Percentiles rank a stretch among this genome's conserved stretches.
Conservation (phyloP, 2,888 invertebrate genomes). For the Idaea aversata region DNA sequence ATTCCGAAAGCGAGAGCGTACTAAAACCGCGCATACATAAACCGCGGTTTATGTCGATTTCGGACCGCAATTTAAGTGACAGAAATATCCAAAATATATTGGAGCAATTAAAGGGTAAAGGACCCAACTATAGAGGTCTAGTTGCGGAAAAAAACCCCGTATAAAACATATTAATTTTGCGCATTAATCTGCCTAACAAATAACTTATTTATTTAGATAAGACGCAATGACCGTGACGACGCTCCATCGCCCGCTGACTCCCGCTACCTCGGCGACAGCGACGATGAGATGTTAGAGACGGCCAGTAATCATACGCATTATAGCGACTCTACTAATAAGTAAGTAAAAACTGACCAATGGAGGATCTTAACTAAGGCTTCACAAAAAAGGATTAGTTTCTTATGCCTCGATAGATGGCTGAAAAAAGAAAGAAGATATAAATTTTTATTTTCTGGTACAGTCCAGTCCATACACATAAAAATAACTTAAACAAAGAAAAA, state of each 20-base stretch:
- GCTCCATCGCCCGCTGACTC: conserved; percentile 60
- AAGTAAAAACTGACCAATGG: conserved; percentile 14
- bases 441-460: not conserved
- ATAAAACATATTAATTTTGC: not conserved
- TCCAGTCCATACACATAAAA: not conserved
- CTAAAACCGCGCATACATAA: too few species aligned
- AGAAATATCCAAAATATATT: too few species aligned
- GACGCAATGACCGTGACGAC: conserved; percentile 40
- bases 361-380: too few species aligned
- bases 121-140: too few species aligned
- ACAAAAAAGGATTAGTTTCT: too few species aligned
- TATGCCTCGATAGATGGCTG: too few species aligned
- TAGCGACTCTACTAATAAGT: conserved; percentile 68
- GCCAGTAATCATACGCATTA: conserved; percentile 69
- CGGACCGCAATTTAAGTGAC: too few species aligned
- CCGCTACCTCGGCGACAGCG: conserved; percentile 59
- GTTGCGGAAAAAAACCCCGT: too few species aligned
- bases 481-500: too few species aligned
- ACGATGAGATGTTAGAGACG: conserved; percentile 64
- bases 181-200: not conserved
- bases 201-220: conserved; percentile 30
- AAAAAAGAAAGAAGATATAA: not conserved
- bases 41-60: too few species aligned
- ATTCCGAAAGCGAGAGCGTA: too few species aligned
- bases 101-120: too few species aligned